phyloP scores from a whole-genome alignment of 2,113 vertebrate genomes.

The Colinus virginianus region DNA sequence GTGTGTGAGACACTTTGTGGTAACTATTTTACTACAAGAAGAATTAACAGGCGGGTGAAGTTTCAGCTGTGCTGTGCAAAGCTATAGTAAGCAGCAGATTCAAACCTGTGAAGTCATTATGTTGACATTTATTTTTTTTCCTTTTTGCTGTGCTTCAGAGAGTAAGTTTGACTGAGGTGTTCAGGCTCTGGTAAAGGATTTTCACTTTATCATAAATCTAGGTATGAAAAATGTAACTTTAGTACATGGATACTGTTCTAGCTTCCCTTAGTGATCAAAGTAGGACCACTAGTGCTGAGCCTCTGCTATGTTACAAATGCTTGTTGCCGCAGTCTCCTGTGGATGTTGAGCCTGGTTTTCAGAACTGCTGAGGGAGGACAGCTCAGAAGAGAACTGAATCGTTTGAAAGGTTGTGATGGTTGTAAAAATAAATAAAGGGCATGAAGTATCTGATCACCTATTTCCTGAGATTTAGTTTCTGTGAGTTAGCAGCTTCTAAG shows the following conservation, averaged over 20 bases:
- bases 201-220: not conserved
- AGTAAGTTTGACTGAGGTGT: not conserved
- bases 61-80: not conserved
- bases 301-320: accelerated
- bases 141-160: too few relatives aligned
- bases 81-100: not conserved
- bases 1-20: not conserved
- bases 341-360: not conserved
- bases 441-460: not conserved
- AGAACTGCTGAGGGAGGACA: not conserved
- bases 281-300: not conserved
- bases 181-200: not conserved
- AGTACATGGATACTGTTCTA: not conserved
- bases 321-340: not conserved
- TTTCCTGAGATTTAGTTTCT: not conserved
- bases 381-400: not conserved
- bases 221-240: not conserved
- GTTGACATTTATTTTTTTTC: not conserved
- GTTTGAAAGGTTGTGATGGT: not conserved
- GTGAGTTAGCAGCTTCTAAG: not conserved
- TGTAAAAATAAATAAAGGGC: not conserved
- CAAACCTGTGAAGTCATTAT: not conserved
- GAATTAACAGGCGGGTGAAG: not conserved
- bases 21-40: not conserved
- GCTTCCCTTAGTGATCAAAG: not conserved